Evolutionary conservation across 2,797 vertebrate species (phyloP), one percentile per base, ranked within the genome.

Genomic region (Benthosema pterotum): DNA sequence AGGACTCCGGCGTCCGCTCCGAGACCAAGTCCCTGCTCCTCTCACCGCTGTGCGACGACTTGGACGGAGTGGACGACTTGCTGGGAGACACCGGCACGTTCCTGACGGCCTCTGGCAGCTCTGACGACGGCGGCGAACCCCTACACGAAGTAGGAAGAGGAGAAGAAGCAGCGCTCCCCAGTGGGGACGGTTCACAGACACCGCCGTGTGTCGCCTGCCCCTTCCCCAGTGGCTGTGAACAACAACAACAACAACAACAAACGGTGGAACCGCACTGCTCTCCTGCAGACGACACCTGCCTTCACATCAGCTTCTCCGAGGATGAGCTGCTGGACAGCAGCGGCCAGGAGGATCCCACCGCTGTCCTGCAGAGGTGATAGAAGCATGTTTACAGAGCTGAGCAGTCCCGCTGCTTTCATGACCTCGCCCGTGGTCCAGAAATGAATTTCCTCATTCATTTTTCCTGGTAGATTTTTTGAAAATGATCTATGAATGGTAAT

Each of bases 241-340:
- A n/a, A n/a, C n/a, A n/a, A n/a, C n/a, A n/a, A n/a, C n/a, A n/a
- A n/a, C n/a, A n/a, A n/a, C n/a, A n/a, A n/a, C 73, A 66, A 58
- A 72, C 74, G 0, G 62, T 82, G 58, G 86, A 89, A 12, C 87
- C 89, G 13, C 88, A 92, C 78, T 90, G 84, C 25, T 83, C 87
- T 0, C 86, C 85, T 0, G 42, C 87, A 0, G 89, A 95, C 0
- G 89, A 95, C 14, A 96, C 94, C 52, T 90, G 93, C 80, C 88
- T 96, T 67, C 94, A 95, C 79, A 96, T 95, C 88, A 95, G 95
- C 59, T 92, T 97, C 73, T 96, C 95, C 0, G 94, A 97, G 63
- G 95, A 95, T 2, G 94, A 95, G 82, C 82, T 93, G 60, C 83
- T 90, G 65, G 91, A 93, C 62, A 85, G 84, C 62, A 85, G 84